phyloP scores from a whole-genome alignment of 1,140 invertebrate genomes.

The Drosophila kohkoa region DNA sequence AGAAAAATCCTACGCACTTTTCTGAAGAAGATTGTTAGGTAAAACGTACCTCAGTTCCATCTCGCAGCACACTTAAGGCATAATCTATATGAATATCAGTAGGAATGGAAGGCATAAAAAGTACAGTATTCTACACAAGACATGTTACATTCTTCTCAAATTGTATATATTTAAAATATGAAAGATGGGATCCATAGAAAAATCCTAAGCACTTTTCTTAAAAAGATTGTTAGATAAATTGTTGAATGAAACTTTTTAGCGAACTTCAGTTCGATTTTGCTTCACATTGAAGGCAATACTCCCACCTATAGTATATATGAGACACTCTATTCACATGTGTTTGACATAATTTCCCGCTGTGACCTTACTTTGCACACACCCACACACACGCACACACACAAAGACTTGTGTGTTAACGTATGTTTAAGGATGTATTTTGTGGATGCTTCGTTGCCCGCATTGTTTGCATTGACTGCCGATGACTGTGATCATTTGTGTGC shows the following conservation, averaged over 20 bases:
- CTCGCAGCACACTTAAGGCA: not conserved
- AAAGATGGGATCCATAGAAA: not conserved
- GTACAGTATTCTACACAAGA: not conserved
- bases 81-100: not conserved
- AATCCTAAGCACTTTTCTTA: no score
- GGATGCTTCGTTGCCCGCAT: conserved; percentile 42
- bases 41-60: no score
- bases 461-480: conserved; percentile 51
- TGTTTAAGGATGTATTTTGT: conserved; percentile 44
- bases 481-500: conserved; percentile 53
- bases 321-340: not conserved
- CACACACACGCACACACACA: conserved; percentile 3
- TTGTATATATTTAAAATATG: not conserved
- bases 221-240: not conserved
- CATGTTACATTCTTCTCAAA: not conserved
- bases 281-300: not conserved
- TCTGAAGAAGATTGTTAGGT: no score
- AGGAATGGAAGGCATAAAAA: not conserved
- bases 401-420: conserved; percentile 1
- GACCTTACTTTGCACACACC: conserved; percentile 6
- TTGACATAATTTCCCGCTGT: conserved; percentile 20
- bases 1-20: no score
- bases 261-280: not conserved
- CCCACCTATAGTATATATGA: no score
- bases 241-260: not conserved